Evolutionary conservation across 2,888 invertebrate genomes (phyloP), one percentile per base, ranked within the genome.

Genomic region (Sarcophaga rosellei): DNA sequence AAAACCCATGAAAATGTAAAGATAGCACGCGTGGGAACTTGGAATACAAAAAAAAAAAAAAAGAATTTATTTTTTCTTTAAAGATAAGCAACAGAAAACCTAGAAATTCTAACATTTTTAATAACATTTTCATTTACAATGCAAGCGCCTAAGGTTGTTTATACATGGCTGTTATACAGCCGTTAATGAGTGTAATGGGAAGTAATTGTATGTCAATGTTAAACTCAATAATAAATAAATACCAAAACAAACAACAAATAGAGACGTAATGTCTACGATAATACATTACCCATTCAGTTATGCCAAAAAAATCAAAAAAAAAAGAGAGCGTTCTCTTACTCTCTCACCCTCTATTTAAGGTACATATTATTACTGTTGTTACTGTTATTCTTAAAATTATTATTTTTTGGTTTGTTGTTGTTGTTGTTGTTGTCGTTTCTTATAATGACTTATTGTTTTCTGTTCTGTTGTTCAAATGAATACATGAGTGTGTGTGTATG

Each of bases 191-290:
- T 45, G 44, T n/a, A 53, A 47, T 12, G 53, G 53, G 23, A 62
- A 65, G 47, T 53, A 53, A 53, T 81, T 65, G 47, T 73, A 65
- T 62, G 53, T 68, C 68, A 73, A 70, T 66, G 72, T 61, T 61
- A 73, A 72, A 78, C 12, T 53, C 53, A 53, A 53, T 53, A 53
- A 53, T 35, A 53, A 69, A 45, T 35, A 66, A 12, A 21, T 25
- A 10, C 21, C 8, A 62, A 21, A 62, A 70, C 47, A 61, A 35
- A 20, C 53, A 59, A 2, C 20, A 61, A 76, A 66, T 47, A 76
- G 61, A 70, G 84, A 17, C 77, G 23, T 63, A 77, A 77, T 45
- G 89, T 89, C 89, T 89, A 88, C 88, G 63, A 79, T 78, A 35
- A 35, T 35, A 35, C 35, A 35, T 35, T 35, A 35, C 8, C 35